Evolutionary conservation across 1,140 invertebrate species (phyloP), one percentile per base, ranked within the genome.

Genomic region (fruit fly (Drosophila melanogaster)): DNA sequence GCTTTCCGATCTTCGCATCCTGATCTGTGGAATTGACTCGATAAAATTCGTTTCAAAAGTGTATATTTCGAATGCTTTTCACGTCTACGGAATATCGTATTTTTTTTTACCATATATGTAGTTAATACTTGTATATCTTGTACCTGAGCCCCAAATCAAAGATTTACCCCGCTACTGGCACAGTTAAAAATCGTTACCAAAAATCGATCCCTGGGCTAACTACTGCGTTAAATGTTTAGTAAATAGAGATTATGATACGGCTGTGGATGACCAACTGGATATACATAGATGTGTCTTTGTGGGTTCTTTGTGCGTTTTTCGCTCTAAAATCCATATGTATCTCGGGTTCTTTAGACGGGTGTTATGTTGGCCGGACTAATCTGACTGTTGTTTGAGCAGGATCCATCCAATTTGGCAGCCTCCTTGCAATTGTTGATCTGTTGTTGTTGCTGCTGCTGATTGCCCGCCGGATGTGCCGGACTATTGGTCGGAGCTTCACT

Each of bases 41-140:
- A 65, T 78, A 81, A 86, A 86, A 75, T 70, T 86, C 37, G 40
- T 35, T 73, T 81, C 73, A 78, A 81, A 86, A 77, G 54, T 81
- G 75, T 83, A 78, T 78, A 75, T 51, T 66, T 58, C 46, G 26
- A 76, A 44, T 65, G 46, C 40, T 58, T 60, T 24, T 55, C 40
- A 38, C 33, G 17, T 19, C 44, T 51, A 51, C 44, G 12, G 44
- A 35, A 43, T 55, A 44, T 53, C n/a, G 19, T 61, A 43, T 40
- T 38, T 60, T 41, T 1, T 6, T 14, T 43, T 59, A 58, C 47
- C 11, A 30, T 40, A 51, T 54, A 30, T 40, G 47, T 54, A 60
- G 60, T 58, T 85, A 81, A 85, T 85, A 85, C 74, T 85, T 87
- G 56, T 86, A 66, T 70, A 81, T 56, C 49, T 77, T 43, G 44